phyloP scores from a whole-genome alignment of 2,113 vertebrate species.

The Oreochromis niloticus region DNA sequence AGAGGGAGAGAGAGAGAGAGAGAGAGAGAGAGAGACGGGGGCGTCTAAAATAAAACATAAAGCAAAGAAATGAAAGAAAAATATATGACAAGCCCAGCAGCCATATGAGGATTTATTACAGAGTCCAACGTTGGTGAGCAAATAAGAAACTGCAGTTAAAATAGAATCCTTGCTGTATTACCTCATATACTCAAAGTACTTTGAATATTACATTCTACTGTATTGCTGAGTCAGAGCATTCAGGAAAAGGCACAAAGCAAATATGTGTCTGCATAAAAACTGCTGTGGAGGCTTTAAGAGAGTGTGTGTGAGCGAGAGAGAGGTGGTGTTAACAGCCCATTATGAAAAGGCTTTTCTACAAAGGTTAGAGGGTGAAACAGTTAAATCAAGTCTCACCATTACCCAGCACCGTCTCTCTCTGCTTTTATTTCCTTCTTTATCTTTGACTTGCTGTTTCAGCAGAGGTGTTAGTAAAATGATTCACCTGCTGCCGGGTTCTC shows the following conservation, averaged over 20 bases:
- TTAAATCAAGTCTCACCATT: constrained; percentile 23
- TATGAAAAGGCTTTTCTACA: constrained; percentile 18
- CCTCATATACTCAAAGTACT: constrained; percentile 33
- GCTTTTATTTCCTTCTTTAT: neutral
- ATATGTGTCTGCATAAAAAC: constrained; percentile 25
- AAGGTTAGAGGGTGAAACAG: constrained; percentile 13
- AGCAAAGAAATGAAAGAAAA: constrained; percentile 46
- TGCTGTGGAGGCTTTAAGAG: neutral
- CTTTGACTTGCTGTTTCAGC: constrained; percentile 1
- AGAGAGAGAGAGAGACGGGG: neutral
- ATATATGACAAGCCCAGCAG: constrained; percentile 35
- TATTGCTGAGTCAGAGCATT: constrained; percentile 36
- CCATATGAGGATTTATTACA: constrained; percentile 49
- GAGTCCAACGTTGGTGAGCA: constrained; percentile 36
- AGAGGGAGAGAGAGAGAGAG: neutral
- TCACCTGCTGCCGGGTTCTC: constrained; percentile 32
- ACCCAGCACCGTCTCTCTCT: neutral
- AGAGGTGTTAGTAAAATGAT: constrained; percentile 6
- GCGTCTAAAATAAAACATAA: constrained; percentile 40
- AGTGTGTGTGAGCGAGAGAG: neutral
- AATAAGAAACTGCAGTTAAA: constrained; percentile 51
- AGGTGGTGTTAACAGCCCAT: neutral
- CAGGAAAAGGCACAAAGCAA: constrained; percentile 17
- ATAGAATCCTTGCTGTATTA: constrained; percentile 42
- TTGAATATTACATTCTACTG: constrained; percentile 46